phyloP scores from a whole-genome alignment of 2,113 vertebrate genomes.

The Ploceus nigricollis region DNA sequence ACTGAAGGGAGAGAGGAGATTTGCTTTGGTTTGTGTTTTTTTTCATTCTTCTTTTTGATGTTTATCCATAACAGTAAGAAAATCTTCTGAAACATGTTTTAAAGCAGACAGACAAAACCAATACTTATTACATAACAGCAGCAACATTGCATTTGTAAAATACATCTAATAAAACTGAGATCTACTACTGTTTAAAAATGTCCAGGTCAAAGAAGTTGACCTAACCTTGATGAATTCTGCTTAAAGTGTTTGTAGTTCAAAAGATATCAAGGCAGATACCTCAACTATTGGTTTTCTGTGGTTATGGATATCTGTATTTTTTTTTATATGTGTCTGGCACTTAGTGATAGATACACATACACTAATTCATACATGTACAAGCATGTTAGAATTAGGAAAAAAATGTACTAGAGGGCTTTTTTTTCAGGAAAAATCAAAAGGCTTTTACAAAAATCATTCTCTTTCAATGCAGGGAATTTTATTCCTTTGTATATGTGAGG shows the following conservation, averaged over 20 bases:
- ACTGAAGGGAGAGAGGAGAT: background rate
- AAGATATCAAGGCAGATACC: constrained; percentile 1
- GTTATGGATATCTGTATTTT: background rate
- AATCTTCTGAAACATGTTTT: background rate
- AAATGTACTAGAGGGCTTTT: background rate
- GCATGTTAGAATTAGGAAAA: background rate
- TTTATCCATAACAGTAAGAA: background rate
- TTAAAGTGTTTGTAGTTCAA: constrained; percentile 17
- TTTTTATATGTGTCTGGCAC: background rate
- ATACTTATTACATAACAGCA: background rate
- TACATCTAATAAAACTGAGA: constrained; percentile 32
- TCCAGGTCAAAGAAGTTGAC: constrained; percentile 37
- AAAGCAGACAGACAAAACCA: background rate
- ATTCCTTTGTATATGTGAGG: background rate
- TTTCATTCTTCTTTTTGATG: background rate
- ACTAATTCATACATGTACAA: background rate
- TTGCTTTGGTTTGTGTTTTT: background rate
- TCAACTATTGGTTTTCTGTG: constrained; percentile 24
- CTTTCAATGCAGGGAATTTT: background rate
- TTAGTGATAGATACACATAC: background rate
- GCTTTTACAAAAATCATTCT: background rate
- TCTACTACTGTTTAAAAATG: constrained; percentile 52
- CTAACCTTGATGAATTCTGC: background rate
- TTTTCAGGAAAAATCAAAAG: background rate
- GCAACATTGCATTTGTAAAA: background rate